Evolutionary conservation across 2,888 invertebrate genomes (phyloP).

Genomic region (Philopedon plagiatum): DNA sequence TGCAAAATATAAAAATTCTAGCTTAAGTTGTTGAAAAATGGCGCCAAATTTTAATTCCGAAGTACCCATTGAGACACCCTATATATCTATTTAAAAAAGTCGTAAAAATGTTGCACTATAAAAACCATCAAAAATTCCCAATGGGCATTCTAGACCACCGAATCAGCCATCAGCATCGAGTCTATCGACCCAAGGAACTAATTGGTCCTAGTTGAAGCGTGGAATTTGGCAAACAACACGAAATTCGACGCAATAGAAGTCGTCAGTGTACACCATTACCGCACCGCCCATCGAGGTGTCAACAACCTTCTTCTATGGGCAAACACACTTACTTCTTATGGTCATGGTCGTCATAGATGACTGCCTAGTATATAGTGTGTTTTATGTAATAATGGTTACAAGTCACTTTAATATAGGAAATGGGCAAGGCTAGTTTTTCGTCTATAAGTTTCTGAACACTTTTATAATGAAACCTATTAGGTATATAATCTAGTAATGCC

Average conservation of each 20-base stretch:
- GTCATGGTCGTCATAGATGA: constrained; percentile 47
- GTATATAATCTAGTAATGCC: too few species aligned
- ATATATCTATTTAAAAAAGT: too few species aligned
- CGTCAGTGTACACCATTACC: constrained; percentile 5
- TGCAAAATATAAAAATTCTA: too few species aligned
- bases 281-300: constrained; percentile 19
- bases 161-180: background rate
- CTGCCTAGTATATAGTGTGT: constrained; percentile 24
- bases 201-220: constrained; percentile 20
- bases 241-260: constrained; percentile 29
- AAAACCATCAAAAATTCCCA: too few species aligned
- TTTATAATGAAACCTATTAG: too few species aligned
- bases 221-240: constrained; percentile 34
- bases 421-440: too few species aligned
- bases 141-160: background rate
- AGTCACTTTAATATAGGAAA: too few species aligned
- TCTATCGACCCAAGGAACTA: constrained; percentile 20
- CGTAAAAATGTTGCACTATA: too few species aligned
- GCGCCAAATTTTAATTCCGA: too few species aligned
- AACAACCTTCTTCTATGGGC: constrained; percentile 43
- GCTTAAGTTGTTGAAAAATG: too few species aligned
- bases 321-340: constrained; percentile 29
- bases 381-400: constrained; percentile 10
- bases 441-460: too few species aligned
- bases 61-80: too few species aligned